These are phyloP conservation scores for Cyrtorhinus lividipennis DNA, from an alignment of 1,140 invertebrate species.

Conservation along the genomic window DNA sequence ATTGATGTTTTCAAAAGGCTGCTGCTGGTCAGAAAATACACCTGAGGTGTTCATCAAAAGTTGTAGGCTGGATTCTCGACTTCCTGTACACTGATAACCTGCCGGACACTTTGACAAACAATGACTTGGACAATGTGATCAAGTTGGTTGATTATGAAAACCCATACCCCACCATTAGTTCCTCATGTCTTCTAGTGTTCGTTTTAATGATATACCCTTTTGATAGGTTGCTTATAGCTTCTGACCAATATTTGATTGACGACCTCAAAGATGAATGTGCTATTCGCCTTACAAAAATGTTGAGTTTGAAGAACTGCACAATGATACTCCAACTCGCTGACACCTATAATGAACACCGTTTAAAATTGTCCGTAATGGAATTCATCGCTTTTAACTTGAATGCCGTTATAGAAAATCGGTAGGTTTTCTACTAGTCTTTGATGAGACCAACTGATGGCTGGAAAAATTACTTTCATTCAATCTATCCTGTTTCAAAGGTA, in stretches of 20 bases:
- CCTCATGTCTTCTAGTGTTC: too few species aligned
- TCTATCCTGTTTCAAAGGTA: constrained; percentile 24
- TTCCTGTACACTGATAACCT: constrained; percentile 51
- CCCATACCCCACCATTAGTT: too few species aligned
- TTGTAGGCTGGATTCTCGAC: constrained; percentile 27
- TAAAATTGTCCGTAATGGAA: constrained; percentile 51
- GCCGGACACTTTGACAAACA: constrained; percentile 35
- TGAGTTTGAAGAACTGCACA: constrained; percentile 52
- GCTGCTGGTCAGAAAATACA: neutral
- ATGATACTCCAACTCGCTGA: constrained; percentile 52
- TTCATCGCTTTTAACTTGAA: constrained; percentile 52
- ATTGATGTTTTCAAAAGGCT: too few species aligned
- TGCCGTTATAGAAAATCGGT: constrained; percentile 45
- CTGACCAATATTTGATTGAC: constrained; percentile 50
- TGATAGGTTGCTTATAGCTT: constrained; percentile 49
- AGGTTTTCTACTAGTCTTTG: neutral
- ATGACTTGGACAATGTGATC: constrained; percentile 30
- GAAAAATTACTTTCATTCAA: constrained; percentile 3
- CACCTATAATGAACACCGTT: constrained; percentile 46
- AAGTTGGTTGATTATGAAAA: too few species aligned
- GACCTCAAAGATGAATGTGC: constrained; percentile 53
- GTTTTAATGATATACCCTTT: too few species aligned
- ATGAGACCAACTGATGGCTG: too few species aligned
- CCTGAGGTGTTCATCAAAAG: neutral
- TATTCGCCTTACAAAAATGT: constrained; percentile 37